Conservation (phyloP, 2,797 vertebrate genomes). For the Nannoperca obscura region DNA sequence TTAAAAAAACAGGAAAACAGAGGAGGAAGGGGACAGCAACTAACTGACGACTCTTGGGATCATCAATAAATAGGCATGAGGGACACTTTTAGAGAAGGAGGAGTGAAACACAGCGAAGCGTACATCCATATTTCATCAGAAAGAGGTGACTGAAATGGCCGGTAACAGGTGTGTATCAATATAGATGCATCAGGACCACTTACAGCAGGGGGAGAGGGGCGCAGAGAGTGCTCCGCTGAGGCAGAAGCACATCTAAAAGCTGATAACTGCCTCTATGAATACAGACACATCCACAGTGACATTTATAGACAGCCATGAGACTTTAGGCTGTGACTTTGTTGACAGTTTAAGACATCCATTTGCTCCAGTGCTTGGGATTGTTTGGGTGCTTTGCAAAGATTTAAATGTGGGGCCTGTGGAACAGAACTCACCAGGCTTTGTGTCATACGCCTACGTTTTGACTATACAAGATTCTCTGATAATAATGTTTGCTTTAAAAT, state of each 20-base stretch:
- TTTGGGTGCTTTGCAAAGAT: conserved; percentile 33
- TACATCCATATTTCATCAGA: conserved; percentile 75
- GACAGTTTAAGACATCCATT: conserved; percentile 62
- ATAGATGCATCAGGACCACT: conserved; percentile 68
- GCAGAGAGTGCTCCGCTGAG: conserved; percentile 43
- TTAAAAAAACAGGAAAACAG: conserved; percentile 68
- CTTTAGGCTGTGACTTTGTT: conserved; percentile 43
- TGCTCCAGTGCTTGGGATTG: conserved; percentile 25
- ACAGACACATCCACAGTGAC: conserved; percentile 52
- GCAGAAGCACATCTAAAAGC: conserved; percentile 66
- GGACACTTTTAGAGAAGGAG: conserved; percentile 63
- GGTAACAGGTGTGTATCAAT: conserved; percentile 73
- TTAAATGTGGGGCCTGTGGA: conserved; percentile 8
- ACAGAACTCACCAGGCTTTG: neutral
- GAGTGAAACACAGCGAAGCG: conserved; percentile 36
- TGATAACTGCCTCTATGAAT: conserved; percentile 76
- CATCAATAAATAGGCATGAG: conserved; percentile 70
- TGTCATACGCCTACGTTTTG: neutral
- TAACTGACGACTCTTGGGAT: conserved; percentile 50
- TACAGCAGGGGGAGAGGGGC: conserved; percentile 9
- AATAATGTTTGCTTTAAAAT: neutral
- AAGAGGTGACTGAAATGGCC: conserved; percentile 57
- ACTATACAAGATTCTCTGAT: neutral
- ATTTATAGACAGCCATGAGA: conserved; percentile 71
- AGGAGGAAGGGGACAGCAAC: conserved; percentile 31